Base-by-base conservation (phyloP, 2,888 invertebrate genomes). In the Buathra laborator region DNA sequence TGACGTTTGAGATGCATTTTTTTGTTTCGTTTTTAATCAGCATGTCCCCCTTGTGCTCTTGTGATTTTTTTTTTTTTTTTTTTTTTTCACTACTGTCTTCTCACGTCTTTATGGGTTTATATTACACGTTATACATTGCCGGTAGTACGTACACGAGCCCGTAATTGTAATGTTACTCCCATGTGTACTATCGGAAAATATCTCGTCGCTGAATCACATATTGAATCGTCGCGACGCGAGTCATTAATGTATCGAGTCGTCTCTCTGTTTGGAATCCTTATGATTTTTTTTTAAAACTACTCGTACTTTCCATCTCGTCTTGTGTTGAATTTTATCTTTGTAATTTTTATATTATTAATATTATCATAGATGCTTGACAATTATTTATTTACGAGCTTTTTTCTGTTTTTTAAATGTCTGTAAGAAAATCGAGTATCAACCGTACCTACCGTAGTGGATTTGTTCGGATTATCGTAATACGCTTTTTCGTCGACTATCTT, bases 1-100 rank as follows among this genome's bases (percentile, higher is more conserved):
- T 91, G 86, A 90, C 87, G 89, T 89, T 87, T 90, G 85, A 89
- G 89, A 89, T 88, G 71, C 59, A 81, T 90, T 89, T 91, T 90
- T 62, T 67, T 72, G 70, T 74, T 64, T 84, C 70, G 32, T 6
- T 64, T 64, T 67, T 67, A 10, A 80, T 87, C 87, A 89, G 92
- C 92, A 92, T 92, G 92, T 87, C 88, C 80, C 88, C 88, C 88
- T 90, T 87, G 83, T 88, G 80, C 87, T 85, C 82, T 83, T 84
- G 59, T 74, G 48, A 59, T 79, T 86, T 83, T 74, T 24, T 71
- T 44, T 51, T 84, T 68, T 71, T 80, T 71, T 74, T 80, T 46
- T 70, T 86, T 75, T 67, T 53, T 84, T 46, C 14, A 67, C 76
- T 85, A 62, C 70, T 44, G 59, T 37, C 46, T 29, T 79, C 46